Percentiles rank a stretch among this genome's conserved stretches.
Conservation (phyloP, 1,140 invertebrate genomes). For the Hycleus cichorii region DNA sequence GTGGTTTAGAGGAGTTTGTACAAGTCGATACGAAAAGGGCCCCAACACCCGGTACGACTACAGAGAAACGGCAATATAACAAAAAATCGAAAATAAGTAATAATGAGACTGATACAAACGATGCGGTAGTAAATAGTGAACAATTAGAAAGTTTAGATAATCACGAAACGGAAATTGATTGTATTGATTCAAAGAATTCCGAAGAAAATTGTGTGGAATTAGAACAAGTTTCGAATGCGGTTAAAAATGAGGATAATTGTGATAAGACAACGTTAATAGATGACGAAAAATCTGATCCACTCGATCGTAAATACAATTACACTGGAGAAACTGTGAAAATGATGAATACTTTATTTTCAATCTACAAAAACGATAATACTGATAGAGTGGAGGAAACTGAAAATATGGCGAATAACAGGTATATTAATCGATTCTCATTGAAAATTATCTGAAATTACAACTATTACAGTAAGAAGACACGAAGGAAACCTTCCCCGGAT, state of each 20-base stretch:
- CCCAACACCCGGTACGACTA: background rate
- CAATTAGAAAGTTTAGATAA: background rate
- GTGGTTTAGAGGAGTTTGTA: background rate
- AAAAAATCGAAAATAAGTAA: background rate
- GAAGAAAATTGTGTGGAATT: too few relatives aligned
- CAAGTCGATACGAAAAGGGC: too few relatives aligned
- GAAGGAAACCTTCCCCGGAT: background rate
- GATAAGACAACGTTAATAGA: too few relatives aligned
- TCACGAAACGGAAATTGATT: background rate
- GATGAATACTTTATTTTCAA: constrained; percentile 11
- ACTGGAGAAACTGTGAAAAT: constrained; percentile 14
- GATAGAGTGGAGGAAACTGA: background rate
- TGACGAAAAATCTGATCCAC: too few relatives aligned
- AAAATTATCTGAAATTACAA: background rate
- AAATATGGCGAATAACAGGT: background rate
- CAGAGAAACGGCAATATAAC: background rate
- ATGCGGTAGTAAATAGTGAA: background rate
- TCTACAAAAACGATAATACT: constrained; percentile 12
- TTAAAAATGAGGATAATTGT: too few relatives aligned
- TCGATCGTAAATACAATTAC: constrained; percentile 5
- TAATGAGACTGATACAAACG: background rate
- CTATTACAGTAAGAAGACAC: background rate
- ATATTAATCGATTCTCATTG: constrained; percentile 16
- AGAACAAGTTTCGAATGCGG: too few relatives aligned
- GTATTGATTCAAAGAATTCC: too few relatives aligned